Evolutionary conservation across 2,797 vertebrate species (phyloP).

Genomic region (Catamblyrhynchus diadema): DNA sequence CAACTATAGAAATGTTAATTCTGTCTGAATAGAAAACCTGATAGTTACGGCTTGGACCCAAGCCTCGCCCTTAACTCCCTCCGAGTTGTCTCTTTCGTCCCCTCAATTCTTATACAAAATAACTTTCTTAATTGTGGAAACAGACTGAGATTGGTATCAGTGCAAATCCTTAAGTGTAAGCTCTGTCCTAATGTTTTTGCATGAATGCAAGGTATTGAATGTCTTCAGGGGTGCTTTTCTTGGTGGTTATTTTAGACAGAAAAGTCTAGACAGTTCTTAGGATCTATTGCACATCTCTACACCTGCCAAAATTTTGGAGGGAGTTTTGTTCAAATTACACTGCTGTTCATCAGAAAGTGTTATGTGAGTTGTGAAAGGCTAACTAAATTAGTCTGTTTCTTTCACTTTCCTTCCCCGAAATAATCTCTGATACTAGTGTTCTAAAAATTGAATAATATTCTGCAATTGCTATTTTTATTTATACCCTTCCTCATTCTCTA

Average conservation of each 20-base stretch:
- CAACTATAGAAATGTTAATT: background rate
- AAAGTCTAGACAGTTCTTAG: slow-evolving; percentile 30
- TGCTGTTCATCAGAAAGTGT: background rate
- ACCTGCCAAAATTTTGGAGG: background rate
- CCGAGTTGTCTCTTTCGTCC: background rate
- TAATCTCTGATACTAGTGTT: background rate
- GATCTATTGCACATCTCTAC: background rate
- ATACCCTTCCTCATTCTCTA: background rate
- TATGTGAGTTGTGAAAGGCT: too few relatives aligned
- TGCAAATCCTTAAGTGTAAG: background rate
- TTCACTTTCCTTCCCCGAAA: rapidly evolving
- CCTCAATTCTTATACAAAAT: slow-evolving; percentile 28
- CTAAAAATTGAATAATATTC: background rate
- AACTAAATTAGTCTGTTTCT: background rate
- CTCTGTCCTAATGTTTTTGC: background rate
- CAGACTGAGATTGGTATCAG: background rate
- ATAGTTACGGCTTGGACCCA: background rate
- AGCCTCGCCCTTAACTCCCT: background rate
- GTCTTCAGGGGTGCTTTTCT: background rate
- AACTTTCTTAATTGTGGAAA: slow-evolving; percentile 26
- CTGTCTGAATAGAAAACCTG: background rate
- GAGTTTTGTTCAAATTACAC: background rate
- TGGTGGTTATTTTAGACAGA: slow-evolving; percentile 25
- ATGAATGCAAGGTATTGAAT: slow-evolving; percentile 17
- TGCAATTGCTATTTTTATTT: background rate